phyloP scores from a whole-genome alignment of 1,140 invertebrate genomes.

The Adoxophyes honmai region DNA sequence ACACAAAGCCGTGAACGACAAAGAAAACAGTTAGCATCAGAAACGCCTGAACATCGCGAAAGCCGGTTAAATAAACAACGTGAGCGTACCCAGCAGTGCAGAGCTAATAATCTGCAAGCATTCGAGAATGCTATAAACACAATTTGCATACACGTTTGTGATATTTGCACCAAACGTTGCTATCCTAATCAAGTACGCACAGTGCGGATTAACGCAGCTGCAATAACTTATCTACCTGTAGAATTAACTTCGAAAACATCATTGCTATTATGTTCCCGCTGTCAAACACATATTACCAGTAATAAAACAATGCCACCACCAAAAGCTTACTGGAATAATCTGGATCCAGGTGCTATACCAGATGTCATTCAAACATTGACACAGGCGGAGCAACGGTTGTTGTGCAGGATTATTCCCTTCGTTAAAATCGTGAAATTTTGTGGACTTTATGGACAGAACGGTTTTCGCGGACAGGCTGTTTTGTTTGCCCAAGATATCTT shows the following conservation, averaged over 20 bases:
- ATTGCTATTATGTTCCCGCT: too few relatives aligned
- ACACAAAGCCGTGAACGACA: too few relatives aligned
- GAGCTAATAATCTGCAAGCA: too few relatives aligned
- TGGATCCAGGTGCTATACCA: constrained; percentile 29
- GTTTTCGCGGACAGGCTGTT: constrained; percentile 35
- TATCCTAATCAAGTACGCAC: constrained; percentile 22
- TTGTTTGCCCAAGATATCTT: constrained; percentile 45
- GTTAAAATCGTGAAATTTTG: constrained; percentile 26
- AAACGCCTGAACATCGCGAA: too few relatives aligned
- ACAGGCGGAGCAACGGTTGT: constrained; percentile 24
- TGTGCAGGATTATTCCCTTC: constrained; percentile 26
- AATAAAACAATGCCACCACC: constrained; percentile 15
- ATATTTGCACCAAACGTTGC: too few relatives aligned
- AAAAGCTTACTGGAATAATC: constrained; percentile 34
- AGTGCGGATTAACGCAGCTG: constrained; percentile 2
- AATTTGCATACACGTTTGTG: too few relatives aligned
- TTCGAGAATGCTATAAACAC: too few relatives aligned
- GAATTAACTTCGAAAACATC: constrained; percentile 8
- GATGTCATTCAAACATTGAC: constrained; percentile 22
- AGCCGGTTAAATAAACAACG: too few relatives aligned
- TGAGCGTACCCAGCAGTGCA: too few relatives aligned
- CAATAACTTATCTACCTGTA: constrained; percentile 7
- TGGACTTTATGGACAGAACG: constrained; percentile 37
- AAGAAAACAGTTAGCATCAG: too few relatives aligned
- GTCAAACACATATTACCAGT: too few relatives aligned